Base-by-base conservation (phyloP, 2,888 invertebrate species). In the Eristalinus sepulchralis region DNA sequence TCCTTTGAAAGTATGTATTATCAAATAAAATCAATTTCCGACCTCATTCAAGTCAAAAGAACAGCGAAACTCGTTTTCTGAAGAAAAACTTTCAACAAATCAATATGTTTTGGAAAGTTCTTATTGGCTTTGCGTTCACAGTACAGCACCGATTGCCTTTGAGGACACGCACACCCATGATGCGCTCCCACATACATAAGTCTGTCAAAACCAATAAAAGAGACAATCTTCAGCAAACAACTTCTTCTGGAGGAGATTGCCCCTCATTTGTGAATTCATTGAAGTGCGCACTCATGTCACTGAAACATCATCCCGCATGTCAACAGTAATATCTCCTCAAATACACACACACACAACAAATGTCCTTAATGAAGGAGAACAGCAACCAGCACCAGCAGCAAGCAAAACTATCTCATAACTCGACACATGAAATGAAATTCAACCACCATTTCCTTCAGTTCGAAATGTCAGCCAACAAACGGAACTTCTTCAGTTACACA, bases 381-480 rank as follows among this genome's bases (percentile, higher is more conserved):
- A 64, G 13, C 34, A 47, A 66, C 27, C 10, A 36, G 13, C 39
- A 66, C 27, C 10, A 36, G 13, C 39, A 57, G 22, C 22, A 31
- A 47, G 47, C 17, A 22, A 57, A 71, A 33, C 59, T n/a, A 59
- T 39, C 64, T 59, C 64, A 64, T 53, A 79, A 57, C 33, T 64
- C 64, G 27, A 24, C 59, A 27, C 24, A 33, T 59, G 79, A 78
- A 78, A 83, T 70, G 82, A 86, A 81, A 83, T 80, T 86, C 72
- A 87, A 85, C 64, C 82, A 55, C 10, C 60, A 17, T 67, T 71
- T 8, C 6, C 31, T 9, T 27, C 8, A 24, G 47, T 78, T 53
- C 27, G 17, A 64, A 75, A 71, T 55, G 36, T 20, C 70, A 36
- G 47, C 17, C 22, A 27, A 10, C 64, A 59, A 75, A 68, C 64